phyloP scores from a whole-genome alignment of 1,140 invertebrate species.

The Zaprionus inermis region DNA sequence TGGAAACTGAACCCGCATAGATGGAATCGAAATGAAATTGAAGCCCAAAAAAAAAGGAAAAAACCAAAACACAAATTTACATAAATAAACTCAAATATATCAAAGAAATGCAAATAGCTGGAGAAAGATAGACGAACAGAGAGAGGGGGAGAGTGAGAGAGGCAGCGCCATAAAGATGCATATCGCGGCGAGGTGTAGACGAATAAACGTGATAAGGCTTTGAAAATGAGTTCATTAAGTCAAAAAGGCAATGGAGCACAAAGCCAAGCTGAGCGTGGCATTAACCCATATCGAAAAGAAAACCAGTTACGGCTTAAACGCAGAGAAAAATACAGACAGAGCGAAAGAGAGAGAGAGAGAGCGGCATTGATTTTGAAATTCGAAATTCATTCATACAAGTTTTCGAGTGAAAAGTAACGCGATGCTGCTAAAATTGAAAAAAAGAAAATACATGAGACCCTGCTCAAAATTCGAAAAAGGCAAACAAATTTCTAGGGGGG shows the following conservation, averaged over 20 bases:
- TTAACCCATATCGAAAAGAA: slow-evolving; percentile 61
- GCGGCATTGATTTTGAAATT: slow-evolving; percentile 29
- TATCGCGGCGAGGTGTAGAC: slow-evolving; percentile 37
- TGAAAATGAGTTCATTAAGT: slow-evolving; percentile 66
- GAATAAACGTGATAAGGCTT: slow-evolving; percentile 57
- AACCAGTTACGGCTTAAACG: slow-evolving; percentile 43
- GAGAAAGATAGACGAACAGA: slow-evolving; percentile 2
- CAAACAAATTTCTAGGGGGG: slow-evolving; percentile 48
- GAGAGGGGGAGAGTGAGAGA: slow-evolving; percentile 1
- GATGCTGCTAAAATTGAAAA: slow-evolving; percentile 60
- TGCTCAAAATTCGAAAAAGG: slow-evolving; percentile 17
- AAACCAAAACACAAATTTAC: slow-evolving; percentile 33
- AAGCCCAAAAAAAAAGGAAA: slow-evolving; percentile 12
- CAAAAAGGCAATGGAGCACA: slow-evolving; percentile 43
- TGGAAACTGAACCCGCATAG: slow-evolving; percentile 32
- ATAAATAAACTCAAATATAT: slow-evolving; percentile 38
- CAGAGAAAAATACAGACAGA: neutral
- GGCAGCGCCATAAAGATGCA: slow-evolving; percentile 28
- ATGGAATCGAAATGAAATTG: slow-evolving; percentile 27
- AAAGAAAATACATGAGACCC: slow-evolving; percentile 19
- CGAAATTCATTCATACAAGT: slow-evolving; percentile 43
- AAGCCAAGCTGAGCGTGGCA: slow-evolving; percentile 52
- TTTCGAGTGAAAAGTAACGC: slow-evolving; percentile 71
- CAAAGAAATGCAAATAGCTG: slow-evolving; percentile 44
- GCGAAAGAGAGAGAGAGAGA: neutral